Evolutionary conservation across 2,797 vertebrate genomes (phyloP).

Genomic region (Arrhamphus sclerolepis): DNA sequence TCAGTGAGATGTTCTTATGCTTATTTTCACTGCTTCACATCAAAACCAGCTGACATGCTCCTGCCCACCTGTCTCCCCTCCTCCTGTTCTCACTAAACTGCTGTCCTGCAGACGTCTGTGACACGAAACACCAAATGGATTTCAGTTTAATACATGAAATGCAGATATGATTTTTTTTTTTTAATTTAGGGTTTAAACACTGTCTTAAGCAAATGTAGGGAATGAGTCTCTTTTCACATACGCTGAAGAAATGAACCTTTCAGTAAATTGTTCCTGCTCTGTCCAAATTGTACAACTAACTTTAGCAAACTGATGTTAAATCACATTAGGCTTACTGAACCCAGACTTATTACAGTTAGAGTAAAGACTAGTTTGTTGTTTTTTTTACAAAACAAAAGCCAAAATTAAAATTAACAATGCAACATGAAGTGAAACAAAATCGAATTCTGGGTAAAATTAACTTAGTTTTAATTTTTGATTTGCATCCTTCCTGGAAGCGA

Average conservation of each 20-base stretch:
- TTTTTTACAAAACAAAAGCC: no score
- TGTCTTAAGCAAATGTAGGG: neutral
- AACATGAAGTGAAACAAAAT: no score
- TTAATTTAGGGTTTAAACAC: constrained; percentile 1
- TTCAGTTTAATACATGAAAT: constrained; percentile 38
- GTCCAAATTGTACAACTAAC: no score
- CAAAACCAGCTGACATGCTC: constrained; percentile 84
- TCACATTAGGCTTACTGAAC: no score
- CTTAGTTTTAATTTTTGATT: no score
- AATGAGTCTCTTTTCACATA: neutral
- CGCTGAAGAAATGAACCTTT: no score
- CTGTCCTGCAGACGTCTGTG: constrained; percentile 38
- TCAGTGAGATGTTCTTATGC: constrained; percentile 59
- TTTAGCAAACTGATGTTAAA: no score
- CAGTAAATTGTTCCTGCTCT: neutral
- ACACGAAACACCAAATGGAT: constrained; percentile 43
- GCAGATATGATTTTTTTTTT: neutral
- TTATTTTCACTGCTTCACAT: constrained; percentile 74
- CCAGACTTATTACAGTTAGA: no score
- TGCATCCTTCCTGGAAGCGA: no score
- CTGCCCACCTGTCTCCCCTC: constrained; percentile 17
- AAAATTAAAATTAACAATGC: no score
- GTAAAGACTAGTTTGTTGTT: no score
- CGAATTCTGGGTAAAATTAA: no score
- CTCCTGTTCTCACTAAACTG: constrained; percentile 9